Base-by-base conservation (phyloP, 1,140 invertebrate species). In the Carposina sasakii region DNA sequence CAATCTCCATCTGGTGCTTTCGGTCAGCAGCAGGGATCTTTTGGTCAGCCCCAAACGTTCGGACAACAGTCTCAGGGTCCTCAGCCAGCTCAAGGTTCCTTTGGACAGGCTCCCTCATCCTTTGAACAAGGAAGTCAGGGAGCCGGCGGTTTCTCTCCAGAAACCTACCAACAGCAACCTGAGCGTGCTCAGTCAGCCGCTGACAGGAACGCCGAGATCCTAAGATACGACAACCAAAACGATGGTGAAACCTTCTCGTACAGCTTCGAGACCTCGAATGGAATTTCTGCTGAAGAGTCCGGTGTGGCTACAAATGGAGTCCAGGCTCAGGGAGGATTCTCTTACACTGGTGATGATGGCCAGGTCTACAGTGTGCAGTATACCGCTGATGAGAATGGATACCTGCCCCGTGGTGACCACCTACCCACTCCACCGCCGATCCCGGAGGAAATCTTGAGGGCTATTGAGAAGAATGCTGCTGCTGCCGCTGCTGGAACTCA, bases 311-410 rank as follows among this genome's bases (percentile, higher is more conserved):
- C 75, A 0, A 70, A 77, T 54, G 81, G 81, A 24, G 76, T 82
- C 0, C 71, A 60, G 41, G 81, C 78, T 43, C 75, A 81, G 43
- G 81, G 81, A 42, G 75, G 44, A 12, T 84, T 67, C 45, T 63
- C 78, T 4, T 84, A 82, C 36, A 81, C 76, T 24, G 76, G 89
- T 40, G 90, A 92, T 17, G 92, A 95, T 65, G 93, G 94, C 0
- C 83, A 91, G 20, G 68, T 88, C 16, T 89, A 93, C 52, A 85
- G 86, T 1, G 67, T 96, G 10, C 89, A 88, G 9, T 96, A 95
- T 81, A 90, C 90, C 12, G 94, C 94, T 47, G 93, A 94, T 63
- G 92, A 94, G 67, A 91, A 92, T 48, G 93, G 93, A 1, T 95
- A 93, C 76, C 89, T 70, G 43, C 81, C 86, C 1, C 68, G 79